A percentile compares a stretch with the other conserved stretches of the same genome.
These are phyloP conservation scores for Gambusia affinis DNA, from an alignment of 2,113 vertebrate species.

Conservation along the genomic window DNA sequence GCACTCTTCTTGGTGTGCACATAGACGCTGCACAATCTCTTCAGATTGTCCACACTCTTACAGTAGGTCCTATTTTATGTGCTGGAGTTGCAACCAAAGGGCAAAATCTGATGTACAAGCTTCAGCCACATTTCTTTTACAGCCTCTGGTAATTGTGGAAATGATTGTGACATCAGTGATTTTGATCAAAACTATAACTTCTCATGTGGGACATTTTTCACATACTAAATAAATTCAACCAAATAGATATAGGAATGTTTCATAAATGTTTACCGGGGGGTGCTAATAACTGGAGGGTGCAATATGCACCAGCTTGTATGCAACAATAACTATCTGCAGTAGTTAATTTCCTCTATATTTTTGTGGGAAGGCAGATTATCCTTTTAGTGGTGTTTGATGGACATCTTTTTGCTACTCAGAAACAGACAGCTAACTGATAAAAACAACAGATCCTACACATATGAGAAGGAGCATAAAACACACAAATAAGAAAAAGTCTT, in stretches of 20 bases:
- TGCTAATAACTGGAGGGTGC: too few relatives aligned
- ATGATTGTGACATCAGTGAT: not conserved
- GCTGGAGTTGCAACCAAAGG: not conserved
- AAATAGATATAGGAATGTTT: not conserved
- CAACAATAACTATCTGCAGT: not conserved
- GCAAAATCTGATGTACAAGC: not conserved
- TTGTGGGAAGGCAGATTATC: conserved; percentile 35
- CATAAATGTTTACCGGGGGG: not conserved
- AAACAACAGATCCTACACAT: conserved; percentile 50
- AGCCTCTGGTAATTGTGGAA: too few relatives aligned
- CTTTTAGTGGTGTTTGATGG: not conserved
- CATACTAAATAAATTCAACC: not conserved
- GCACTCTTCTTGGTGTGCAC: conserved; percentile 1
- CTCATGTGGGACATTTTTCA: not conserved
- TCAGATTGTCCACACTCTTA: not conserved
- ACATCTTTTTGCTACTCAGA: conserved; percentile 12
- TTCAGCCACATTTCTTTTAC: too few relatives aligned
- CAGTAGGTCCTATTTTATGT: not conserved
- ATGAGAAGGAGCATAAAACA: not conserved
- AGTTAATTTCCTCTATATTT: conserved; percentile 1
- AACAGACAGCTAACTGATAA: conserved; percentile 37
- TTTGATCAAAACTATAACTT: not conserved
- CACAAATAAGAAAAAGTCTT: not conserved
- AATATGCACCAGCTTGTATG: too few relatives aligned
- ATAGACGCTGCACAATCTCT: not conserved